A percentile compares a stretch with the other conserved stretches of the same genome.
phyloP scores from a whole-genome alignment of 2,797 vertebrate species.

The Helostoma temminkii region DNA sequence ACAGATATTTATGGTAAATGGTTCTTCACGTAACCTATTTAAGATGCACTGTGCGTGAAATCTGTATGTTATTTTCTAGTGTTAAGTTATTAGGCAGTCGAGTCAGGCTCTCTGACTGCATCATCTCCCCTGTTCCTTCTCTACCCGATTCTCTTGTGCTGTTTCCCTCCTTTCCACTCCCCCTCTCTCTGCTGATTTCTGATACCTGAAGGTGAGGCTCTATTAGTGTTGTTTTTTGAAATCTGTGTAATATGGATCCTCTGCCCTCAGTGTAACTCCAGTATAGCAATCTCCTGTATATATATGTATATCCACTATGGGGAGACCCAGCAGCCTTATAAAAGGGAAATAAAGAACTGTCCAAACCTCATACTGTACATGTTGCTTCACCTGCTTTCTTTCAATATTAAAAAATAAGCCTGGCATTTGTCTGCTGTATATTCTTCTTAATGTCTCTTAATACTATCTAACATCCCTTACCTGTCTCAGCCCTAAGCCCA shows the following conservation, averaged over 20 bases:
- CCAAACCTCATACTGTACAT: slow-evolving; percentile 77
- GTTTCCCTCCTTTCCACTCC: slow-evolving; percentile 49
- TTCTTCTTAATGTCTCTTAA: slow-evolving; percentile 16
- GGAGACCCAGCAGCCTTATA: slow-evolving; percentile 87
- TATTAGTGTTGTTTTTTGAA: slow-evolving; percentile 87
- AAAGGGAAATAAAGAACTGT: slow-evolving; percentile 89
- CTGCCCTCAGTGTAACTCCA: slow-evolving; percentile 84
- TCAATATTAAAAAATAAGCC: slow-evolving; percentile 9
- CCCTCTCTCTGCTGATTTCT: slow-evolving; percentile 76
- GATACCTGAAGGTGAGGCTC: slow-evolving; percentile 83
- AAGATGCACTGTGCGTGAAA: slow-evolving; percentile 88
- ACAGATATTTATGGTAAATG: slow-evolving; percentile 89
- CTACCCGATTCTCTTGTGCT: slow-evolving; percentile 74
- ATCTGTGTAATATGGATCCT: slow-evolving; percentile 87
- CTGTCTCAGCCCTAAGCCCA: neutral
- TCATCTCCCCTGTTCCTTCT: slow-evolving; percentile 71
- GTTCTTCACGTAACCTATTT: slow-evolving; percentile 87
- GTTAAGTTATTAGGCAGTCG: slow-evolving; percentile 86
- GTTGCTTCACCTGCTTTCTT: slow-evolving; percentile 43
- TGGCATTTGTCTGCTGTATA: neutral
- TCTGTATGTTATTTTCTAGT: slow-evolving; percentile 86
- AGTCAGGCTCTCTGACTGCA: slow-evolving; percentile 77
- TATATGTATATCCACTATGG: slow-evolving; percentile 86
- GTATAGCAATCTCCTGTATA: slow-evolving; percentile 86
- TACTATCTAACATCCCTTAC: neutral